phyloP scores from a whole-genome alignment of 2,888 invertebrate species.

The Trichacis sp. region DNA sequence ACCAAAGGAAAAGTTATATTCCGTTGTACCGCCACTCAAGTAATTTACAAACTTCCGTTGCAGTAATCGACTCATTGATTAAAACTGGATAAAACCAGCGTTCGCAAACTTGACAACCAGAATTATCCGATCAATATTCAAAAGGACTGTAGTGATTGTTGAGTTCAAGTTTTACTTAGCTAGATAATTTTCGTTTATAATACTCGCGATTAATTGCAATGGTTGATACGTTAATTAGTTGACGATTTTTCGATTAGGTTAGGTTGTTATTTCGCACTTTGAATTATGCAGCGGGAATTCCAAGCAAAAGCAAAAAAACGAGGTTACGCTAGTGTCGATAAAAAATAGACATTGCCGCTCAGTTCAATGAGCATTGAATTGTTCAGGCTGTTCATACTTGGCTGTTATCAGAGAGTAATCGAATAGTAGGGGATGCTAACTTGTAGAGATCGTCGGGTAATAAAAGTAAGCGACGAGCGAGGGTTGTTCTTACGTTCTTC shows the following conservation, averaged over 20 bases:
- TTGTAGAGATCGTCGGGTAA: conserved; percentile 6
- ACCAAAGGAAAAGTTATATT: neutral
- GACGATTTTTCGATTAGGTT: conserved; percentile 29
- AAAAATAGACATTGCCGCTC: conserved; percentile 4
- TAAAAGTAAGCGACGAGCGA: conserved; percentile 39
- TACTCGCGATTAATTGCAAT: conserved; percentile 24
- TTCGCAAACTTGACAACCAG: neutral
- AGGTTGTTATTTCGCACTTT: conserved; percentile 17
- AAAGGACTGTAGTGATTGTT: conserved; percentile 52
- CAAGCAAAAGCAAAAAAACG: neutral
- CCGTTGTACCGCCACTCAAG: neutral
- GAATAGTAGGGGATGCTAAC: conserved; percentile 43
- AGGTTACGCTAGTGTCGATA: neutral
- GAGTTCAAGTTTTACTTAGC: conserved; percentile 59
- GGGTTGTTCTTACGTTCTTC: conserved; percentile 54
- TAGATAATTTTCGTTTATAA: conserved; percentile 49
- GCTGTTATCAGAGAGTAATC: conserved; percentile 60
- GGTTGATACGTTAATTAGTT: conserved; percentile 42
- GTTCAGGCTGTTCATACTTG: conserved; percentile 54
- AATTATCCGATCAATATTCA: conserved; percentile 28
- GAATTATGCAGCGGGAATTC: conserved; percentile 7
- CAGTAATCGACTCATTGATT: neutral
- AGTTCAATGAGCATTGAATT: conserved; percentile 8
- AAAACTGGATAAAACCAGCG: neutral
- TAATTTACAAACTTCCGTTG: neutral